A percentile compares a stretch with the other conserved stretches of the same genome.
Evolutionary conservation across 2,113 vertebrate species (phyloP).

Genomic region (Turdus rufiventris): DNA sequence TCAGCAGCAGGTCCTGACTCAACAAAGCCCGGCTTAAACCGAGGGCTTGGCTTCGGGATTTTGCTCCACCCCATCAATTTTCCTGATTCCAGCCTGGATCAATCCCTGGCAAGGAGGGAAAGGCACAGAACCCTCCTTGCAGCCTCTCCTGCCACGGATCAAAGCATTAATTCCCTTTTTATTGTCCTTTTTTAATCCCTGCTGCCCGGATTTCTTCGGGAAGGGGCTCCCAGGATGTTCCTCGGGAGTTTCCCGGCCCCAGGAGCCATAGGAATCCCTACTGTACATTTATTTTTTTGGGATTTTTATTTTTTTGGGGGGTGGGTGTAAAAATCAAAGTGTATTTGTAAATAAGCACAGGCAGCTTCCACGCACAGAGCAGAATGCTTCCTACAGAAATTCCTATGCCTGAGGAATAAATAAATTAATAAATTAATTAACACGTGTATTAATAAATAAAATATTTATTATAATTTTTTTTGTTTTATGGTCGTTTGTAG

Average conservation of each 20-base stretch:
- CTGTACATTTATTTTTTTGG: neutral
- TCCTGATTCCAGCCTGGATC: neutral
- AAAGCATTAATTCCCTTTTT: neutral
- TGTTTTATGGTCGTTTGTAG: neutral
- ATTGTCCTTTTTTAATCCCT: neutral
- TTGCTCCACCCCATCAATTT: neutral
- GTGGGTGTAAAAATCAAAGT: fast-evolving
- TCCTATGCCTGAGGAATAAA: neutral
- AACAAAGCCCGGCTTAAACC: neutral
- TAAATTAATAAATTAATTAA: neutral
- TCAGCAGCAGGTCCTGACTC: neutral
- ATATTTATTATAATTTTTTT: neutral
- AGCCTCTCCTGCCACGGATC: neutral
- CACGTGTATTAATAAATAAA: neutral
- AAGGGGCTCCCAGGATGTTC: conserved; percentile 48
- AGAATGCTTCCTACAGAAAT: neutral
- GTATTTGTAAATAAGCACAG: neutral
- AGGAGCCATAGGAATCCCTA: conserved; percentile 65
- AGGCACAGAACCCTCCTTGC: neutral
- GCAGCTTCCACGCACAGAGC: neutral
- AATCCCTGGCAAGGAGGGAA: neutral
- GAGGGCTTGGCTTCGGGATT: neutral
- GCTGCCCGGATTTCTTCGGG: conserved; percentile 31
- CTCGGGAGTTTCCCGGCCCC: conserved; percentile 71
- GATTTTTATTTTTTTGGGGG: neutral